A percentile compares a stretch with the other conserved stretches of the same genome.
Evolutionary conservation across 2,888 invertebrate genomes (phyloP).

Genomic region (Pyrgus malvae): DNA sequence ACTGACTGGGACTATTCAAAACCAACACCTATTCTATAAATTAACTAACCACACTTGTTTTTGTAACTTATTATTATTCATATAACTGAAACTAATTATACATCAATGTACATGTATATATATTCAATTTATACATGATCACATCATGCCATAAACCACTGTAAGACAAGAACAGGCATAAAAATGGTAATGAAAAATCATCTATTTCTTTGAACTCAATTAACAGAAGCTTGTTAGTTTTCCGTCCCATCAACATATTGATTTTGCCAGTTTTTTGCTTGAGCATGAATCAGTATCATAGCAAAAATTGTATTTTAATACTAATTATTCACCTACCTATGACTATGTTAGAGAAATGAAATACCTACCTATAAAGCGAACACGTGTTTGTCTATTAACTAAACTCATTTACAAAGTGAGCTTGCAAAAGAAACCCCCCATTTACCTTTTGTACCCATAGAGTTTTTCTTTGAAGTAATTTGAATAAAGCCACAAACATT

Average conservation of each 20-base stretch:
- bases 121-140: neutral
- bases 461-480: slow-evolving; percentile 24
- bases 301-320: too few species aligned
- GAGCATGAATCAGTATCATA: too few species aligned
- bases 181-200: too few species aligned
- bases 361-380: slow-evolving; percentile 2
- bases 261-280: too few species aligned
- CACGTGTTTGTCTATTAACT: slow-evolving; percentile 13
- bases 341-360: too few species aligned
- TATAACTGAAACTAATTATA: neutral
- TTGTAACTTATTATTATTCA: slow-evolving; percentile 27
- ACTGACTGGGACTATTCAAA: slow-evolving; percentile 27
- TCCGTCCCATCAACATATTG: too few species aligned
- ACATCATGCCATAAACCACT: neutral
- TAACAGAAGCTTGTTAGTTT: too few species aligned
- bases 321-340: too few species aligned
- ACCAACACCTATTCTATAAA: slow-evolving; percentile 9
- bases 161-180: too few species aligned
- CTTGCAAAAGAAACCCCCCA: slow-evolving; percentile 25
- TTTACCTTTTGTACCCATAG: slow-evolving; percentile 8
- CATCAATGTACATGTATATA: neutral
- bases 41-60: slow-evolving; percentile 35
- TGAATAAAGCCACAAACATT: slow-evolving; percentile 27
- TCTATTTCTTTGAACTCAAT: too few species aligned
- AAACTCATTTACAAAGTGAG: slow-evolving; percentile 20